Conservation (phyloP, 2,113 vertebrate genomes). For the Pleuronectes platessa region DNA sequence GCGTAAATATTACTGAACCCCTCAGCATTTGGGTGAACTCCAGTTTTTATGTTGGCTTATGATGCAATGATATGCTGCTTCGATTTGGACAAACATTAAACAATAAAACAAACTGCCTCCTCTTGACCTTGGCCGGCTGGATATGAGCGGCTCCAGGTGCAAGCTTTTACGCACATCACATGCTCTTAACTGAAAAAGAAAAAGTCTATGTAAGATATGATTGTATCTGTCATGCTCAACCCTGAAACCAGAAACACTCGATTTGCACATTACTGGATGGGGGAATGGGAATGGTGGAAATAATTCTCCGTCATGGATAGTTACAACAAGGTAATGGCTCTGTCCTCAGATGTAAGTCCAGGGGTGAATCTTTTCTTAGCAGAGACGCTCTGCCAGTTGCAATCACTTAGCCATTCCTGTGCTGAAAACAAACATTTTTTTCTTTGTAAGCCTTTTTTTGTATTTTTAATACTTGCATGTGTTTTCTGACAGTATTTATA, state of each 20-base stretch:
- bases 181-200: slow-evolving; percentile 10
- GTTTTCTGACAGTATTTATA: slow-evolving; percentile 78
- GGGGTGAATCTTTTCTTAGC: neutral
- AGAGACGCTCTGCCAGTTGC: slow-evolving; percentile 32
- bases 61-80: neutral
- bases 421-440: slow-evolving; percentile 52
- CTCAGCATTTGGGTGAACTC: neutral
- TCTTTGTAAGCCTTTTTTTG: slow-evolving; percentile 67
- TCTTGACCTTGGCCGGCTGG: neutral
- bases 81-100: neutral
- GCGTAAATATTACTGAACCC: neutral
- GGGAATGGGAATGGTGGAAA: slow-evolving; percentile 5
- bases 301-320: slow-evolving; percentile 1
- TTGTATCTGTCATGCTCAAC: slow-evolving; percentile 13
- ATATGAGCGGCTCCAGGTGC: neutral
- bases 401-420: slow-evolving; percentile 55
- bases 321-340: neutral
- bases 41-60: too few relatives aligned
- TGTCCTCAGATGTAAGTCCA: slow-evolving; percentile 9
- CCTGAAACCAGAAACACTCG: slow-evolving; percentile 41
- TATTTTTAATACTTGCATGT: slow-evolving; percentile 74
- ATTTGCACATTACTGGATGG: slow-evolving; percentile 35
- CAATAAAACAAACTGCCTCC: neutral
- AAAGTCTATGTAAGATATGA: neutral
- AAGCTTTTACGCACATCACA: slow-evolving; percentile 7